Evolutionary conservation across 2,113 vertebrate species (phyloP), one percentile per base, ranked within the genome.

Genomic region (Chlorodrepanis virens): DNA sequence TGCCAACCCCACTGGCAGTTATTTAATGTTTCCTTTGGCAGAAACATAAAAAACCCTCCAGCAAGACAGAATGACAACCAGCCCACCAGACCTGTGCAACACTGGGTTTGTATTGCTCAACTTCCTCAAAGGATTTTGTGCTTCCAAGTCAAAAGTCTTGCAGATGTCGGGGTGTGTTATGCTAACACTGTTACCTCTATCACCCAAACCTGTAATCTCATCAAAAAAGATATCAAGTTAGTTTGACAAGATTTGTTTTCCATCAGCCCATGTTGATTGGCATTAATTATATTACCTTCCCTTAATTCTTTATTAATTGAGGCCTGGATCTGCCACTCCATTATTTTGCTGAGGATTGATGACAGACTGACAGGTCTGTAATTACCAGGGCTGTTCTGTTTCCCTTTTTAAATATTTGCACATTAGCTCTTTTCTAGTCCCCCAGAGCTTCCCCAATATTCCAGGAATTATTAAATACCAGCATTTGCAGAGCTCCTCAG

Each of bases 221-320:
- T 96, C 72, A 95, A 94, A 92, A 93, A 94, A 96, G 93, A 95
- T 92, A 96, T 94, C 94, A 95, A 89, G 77, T 87, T 75, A 87
- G 76, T 87, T 82, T 95, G 96, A 96, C 95, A 96, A 91, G 96
- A 93, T 94, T 95, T 95, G 89, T 96, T 97, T 96, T 91, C 94
- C 74, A 92, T 92, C 94, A 89, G 80, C 83, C 89, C 45, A 3
- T 14, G 64, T 71, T 97, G 96, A 96, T 89, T 97, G 96, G 93
- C 96, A 96, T 95, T 96, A 95, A 96, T 96, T 96, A 84, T 93
- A 95, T 97, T 94, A 95, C 93, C 56, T 91, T 78, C 57, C 89
- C 87, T 94, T 96, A 96, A 97, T 97, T 97, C 96, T 96, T 95
- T 92, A 96, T 97, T 97, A 97, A 97, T 96, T 95, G 94, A 96